These are phyloP conservation scores for Crenuchus spilurus DNA, from an alignment of 2,797 vertebrate genomes.

Conservation along the genomic window DNA sequence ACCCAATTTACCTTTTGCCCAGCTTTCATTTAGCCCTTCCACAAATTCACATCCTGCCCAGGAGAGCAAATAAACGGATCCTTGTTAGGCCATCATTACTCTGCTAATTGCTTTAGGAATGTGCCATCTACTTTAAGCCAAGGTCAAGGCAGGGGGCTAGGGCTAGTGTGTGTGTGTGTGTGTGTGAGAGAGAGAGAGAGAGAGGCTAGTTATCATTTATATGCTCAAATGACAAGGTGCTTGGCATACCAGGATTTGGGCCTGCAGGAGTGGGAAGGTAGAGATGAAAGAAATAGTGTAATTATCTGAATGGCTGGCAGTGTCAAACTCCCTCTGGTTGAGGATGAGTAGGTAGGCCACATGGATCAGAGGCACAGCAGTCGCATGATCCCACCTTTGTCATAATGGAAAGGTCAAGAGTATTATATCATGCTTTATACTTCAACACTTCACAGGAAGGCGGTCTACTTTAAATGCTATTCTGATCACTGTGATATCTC, in stretches of 20 bases:
- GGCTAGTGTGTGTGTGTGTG: neutral
- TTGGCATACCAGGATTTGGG: conserved; percentile 51
- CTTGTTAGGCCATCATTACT: conserved; percentile 84
- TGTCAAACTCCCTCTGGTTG: conserved; percentile 67
- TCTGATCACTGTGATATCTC: conserved; percentile 68
- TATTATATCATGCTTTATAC: conserved; percentile 70
- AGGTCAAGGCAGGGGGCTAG: conserved; percentile 74
- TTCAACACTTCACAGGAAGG: conserved; percentile 66
- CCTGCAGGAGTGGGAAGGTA: conserved; percentile 71
- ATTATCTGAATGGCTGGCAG: conserved; percentile 73
- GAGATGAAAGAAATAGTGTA: conserved; percentile 77
- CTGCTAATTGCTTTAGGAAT: conserved; percentile 83
- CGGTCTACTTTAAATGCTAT: conserved; percentile 56
- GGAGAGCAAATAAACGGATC: conserved; percentile 81
- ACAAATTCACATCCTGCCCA: conserved; percentile 80
- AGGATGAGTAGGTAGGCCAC: conserved; percentile 52
- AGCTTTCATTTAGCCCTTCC: conserved; percentile 80
- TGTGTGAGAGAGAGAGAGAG: conserved; percentile 31
- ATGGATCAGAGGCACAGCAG: conserved; percentile 58
- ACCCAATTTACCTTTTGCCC: conserved; percentile 84
- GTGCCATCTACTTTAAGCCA: conserved; percentile 79
- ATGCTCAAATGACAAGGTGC: conserved; percentile 70
- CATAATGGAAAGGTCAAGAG: conserved; percentile 76
- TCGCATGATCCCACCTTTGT: conserved; percentile 54
- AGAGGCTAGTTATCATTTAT: conserved; percentile 72